A percentile compares a stretch with the other conserved stretches of the same genome.
phyloP scores from a whole-genome alignment of 2,113 vertebrate genomes.

The Rafetus swinhoei region DNA sequence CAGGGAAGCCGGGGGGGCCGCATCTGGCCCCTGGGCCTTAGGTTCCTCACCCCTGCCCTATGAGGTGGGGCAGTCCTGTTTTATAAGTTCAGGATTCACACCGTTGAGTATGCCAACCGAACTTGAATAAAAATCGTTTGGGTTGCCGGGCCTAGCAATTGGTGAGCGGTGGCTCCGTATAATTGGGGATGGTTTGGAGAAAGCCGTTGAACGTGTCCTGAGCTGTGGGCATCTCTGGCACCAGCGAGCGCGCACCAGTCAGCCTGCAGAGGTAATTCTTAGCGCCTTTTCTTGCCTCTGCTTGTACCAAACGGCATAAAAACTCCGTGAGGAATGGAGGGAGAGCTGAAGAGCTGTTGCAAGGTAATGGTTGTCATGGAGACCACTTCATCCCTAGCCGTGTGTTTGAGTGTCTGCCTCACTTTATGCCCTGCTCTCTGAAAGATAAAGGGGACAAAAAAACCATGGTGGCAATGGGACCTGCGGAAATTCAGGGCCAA shows the following conservation, averaged over 20 bases:
- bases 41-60: no score
- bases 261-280: background rate
- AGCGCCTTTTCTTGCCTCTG: background rate
- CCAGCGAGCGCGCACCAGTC: background rate
- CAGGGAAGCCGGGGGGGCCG: no score
- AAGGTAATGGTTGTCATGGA: constrained; percentile 55
- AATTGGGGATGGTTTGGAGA: background rate
- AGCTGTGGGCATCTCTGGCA: background rate
- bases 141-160: background rate
- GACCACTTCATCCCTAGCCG: background rate
- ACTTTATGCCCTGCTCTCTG: background rate
- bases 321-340: background rate
- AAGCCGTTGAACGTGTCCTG: background rate
- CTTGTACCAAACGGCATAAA: background rate
- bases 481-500: background rate
- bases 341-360: constrained; percentile 44
- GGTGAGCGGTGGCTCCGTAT: background rate
- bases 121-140: background rate
- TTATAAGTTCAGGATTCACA: background rate
- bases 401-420: background rate
- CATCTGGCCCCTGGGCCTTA: no score
- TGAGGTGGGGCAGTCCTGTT: background rate
- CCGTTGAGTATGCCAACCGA: background rate
- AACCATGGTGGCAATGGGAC: background rate
- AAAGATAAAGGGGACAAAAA: background rate